Evolutionary conservation across 1,140 invertebrate species (phyloP), one percentile per base, ranked within the genome.

Genomic region (Calliopsis andreniformis): DNA sequence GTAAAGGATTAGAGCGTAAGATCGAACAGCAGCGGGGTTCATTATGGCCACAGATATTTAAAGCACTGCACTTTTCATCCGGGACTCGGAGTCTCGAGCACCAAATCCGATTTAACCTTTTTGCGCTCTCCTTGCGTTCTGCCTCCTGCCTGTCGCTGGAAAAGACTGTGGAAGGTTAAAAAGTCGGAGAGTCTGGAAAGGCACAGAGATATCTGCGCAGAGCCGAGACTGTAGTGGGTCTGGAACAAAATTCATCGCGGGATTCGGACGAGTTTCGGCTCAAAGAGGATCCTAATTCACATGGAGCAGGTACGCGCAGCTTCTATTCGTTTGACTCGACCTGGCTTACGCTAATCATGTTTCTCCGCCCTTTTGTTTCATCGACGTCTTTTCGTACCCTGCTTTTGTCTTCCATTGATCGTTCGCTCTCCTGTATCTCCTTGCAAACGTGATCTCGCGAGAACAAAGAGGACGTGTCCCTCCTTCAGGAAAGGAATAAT

Each of bases 51-150:
- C 71, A 51, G 23, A 4, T 3, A 45, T 75, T 75, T 67, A 67
- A 75, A 67, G 35, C 51, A 47, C 61, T n/a, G 39, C 42, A 53
- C 62, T 67, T 67, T 67, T 67, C 71, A 56, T 56, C 71, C 18
- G 20, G 25, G 39, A 56, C 43, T 73, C 70, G 70, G 55, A 39
- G 35, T 55, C 61, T 73, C 62, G 16, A 66, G 62, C 25, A 20
- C 49, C 51, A 67, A 75, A 75, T 75, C 71, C 62, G 71, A 75
- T 67, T 75, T 75, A 75, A 75, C 71, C 39, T 75, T 75, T 75
- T 67, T 67, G 49, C 47, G 61, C 61, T 43, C 23, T 42, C 32
- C 3, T 16, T 8, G n/a, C n/a, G 25, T 25, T 3, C 43, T 6
- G 8, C 5, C 14, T 4, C 18, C 16, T 47, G 7, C 7, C 28